Percentiles rank a stretch among this genome's conserved stretches.
Evolutionary conservation across 1,140 invertebrate genomes (phyloP).

Genomic region (Caenorhabditis briggsae): DNA sequence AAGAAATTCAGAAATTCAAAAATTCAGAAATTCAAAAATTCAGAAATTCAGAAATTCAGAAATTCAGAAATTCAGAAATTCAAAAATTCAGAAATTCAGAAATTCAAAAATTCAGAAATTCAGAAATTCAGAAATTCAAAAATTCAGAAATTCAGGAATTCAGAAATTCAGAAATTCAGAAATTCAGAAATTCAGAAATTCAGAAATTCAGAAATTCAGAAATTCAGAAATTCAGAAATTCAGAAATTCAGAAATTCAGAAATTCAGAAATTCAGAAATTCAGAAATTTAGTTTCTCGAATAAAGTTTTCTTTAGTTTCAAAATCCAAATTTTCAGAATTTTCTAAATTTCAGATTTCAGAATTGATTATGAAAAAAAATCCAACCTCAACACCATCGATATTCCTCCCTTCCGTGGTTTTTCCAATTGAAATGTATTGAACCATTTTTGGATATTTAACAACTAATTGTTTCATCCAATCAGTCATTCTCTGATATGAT

Average conservation of each 20-base stretch:
- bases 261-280: slow-evolving; percentile 47
- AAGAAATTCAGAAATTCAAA: no score
- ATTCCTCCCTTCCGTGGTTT: slow-evolving; percentile 73
- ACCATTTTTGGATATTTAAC: slow-evolving; percentile 72
- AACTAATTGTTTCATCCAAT: slow-evolving; percentile 73
- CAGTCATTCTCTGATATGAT: slow-evolving; percentile 73
- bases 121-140: no score
- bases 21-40: background rate
- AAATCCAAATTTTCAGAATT: no score
- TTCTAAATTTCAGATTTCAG: background rate
- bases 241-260: background rate
- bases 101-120: background rate
- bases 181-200: no score
- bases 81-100: slow-evolving; percentile 10
- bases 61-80: no score
- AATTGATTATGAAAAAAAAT: background rate
- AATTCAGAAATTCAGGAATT: no score
- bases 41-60: no score
- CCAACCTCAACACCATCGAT: slow-evolving; percentile 77
- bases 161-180: background rate
- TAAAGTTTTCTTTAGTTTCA: no score
- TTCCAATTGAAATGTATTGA: slow-evolving; percentile 76
- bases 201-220: no score
- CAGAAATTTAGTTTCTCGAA: no score
- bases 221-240: no score